A percentile compares a stretch with the other conserved stretches of the same genome.
These are phyloP conservation scores for Oncorhynchus kisutch DNA, from an alignment of 2,113 vertebrate genomes.

Conservation along the genomic window DNA sequence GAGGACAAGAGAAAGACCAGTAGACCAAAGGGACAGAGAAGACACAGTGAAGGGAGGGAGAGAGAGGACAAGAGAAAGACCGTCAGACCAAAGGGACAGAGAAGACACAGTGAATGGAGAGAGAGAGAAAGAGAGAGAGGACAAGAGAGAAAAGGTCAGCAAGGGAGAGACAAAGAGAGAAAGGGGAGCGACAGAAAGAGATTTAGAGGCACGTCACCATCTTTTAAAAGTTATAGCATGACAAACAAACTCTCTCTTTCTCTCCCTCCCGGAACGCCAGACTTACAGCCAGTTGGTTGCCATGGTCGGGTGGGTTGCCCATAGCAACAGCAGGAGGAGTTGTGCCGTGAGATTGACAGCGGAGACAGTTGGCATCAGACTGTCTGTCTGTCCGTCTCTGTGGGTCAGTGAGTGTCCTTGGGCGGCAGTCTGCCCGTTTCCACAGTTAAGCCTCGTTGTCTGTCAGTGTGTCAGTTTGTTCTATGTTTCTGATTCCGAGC, in stretches of 20 bases:
- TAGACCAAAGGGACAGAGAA: too few species aligned
- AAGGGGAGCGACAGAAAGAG: slow-evolving; percentile 57
- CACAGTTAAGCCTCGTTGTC: slow-evolving; percentile 29
- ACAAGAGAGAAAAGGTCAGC: slow-evolving; percentile 50
- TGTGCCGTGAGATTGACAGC: slow-evolving; percentile 79
- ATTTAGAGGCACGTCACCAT: slow-evolving; percentile 73
- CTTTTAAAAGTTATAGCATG: slow-evolving; percentile 77
- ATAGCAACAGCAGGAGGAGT: slow-evolving; percentile 83
- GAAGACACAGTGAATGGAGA: slow-evolving; percentile 45
- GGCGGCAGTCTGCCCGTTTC: slow-evolving; percentile 51
- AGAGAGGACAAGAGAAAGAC: slow-evolving; percentile 37
- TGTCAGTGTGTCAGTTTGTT: slow-evolving; percentile 23
- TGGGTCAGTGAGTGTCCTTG: slow-evolving; percentile 61
- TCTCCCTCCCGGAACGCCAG: slow-evolving; percentile 49
- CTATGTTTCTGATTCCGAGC: slow-evolving; percentile 47
- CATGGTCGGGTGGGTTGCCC: slow-evolving; percentile 78
- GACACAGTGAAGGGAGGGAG: too few species aligned
- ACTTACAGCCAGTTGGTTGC: slow-evolving; percentile 85
- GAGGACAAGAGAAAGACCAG: too few species aligned
- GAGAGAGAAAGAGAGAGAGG: slow-evolving; percentile 41
- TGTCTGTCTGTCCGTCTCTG: slow-evolving; percentile 72
- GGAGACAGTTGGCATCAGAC: slow-evolving; percentile 83
- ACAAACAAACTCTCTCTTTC: slow-evolving; percentile 73
- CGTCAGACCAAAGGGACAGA: slow-evolving; percentile 23
- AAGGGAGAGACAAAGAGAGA: background rate